phyloP scores from a whole-genome alignment of 1,140 invertebrate species.

The Cherax destructor region DNA sequence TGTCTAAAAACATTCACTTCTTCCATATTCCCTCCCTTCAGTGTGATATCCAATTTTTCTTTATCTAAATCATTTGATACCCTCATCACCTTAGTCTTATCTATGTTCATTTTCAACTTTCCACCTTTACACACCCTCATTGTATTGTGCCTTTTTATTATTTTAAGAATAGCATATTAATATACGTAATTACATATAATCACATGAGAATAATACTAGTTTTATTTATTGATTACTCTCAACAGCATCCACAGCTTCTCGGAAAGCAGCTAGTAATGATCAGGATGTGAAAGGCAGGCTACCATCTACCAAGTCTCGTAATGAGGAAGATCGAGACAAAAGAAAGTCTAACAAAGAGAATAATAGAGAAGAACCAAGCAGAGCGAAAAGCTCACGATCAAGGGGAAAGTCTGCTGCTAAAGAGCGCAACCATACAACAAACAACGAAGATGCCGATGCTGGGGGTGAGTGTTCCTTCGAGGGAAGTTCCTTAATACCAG shows the following conservation, averaged over 20 bases:
- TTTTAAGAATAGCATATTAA: neutral
- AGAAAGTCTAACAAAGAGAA: neutral
- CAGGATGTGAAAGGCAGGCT: neutral
- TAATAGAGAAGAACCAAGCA: neutral
- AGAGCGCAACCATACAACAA: neutral
- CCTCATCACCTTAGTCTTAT: too few species aligned
- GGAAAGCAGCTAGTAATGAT: conserved; percentile 4
- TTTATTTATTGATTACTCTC: neutral
- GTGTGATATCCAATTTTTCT: too few species aligned
- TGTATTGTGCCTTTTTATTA: neutral
- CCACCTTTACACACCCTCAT: too few species aligned
- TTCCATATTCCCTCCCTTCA: too few species aligned
- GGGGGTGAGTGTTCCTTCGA: neutral
- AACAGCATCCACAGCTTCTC: neutral
- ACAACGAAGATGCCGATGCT: neutral
- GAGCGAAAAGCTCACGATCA: neutral
- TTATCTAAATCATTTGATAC: too few species aligned
- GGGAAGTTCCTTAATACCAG: too few species aligned
- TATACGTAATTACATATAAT: neutral
- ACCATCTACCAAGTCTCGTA: neutral
- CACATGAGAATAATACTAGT: too few species aligned
- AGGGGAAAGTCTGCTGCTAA: neutral
- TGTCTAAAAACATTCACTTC: too few species aligned
- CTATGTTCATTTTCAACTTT: too few species aligned
- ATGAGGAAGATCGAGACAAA: neutral